Evolutionary conservation across 2,113 vertebrate genomes (phyloP), one percentile per base, ranked within the genome.

Genomic region (Antennarius striatus): DNA sequence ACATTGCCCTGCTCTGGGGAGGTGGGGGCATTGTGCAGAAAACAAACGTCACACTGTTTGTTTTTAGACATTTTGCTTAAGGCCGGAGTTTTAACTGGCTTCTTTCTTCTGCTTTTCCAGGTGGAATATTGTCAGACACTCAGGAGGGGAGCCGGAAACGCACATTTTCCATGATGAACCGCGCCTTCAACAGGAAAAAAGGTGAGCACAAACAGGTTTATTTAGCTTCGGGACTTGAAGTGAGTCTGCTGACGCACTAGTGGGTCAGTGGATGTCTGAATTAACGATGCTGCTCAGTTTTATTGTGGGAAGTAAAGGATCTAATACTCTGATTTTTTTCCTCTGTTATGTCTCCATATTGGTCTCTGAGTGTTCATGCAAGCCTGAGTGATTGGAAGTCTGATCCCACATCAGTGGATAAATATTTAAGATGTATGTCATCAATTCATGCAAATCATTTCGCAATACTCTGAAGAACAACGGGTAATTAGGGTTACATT

Each of bases 141-240:
- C 77, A 55, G 71, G 65, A 77, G 81, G 71, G 51, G 55, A 59
- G 65, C 77, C 51, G 22, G 57, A 83, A 56, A 82, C 82, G 4
- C 79, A 80, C 71, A 40, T 73, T 88, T 90, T 89, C 82, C 94
- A 95, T 87, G 90, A 97, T 97, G 95, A 97, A 96, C 77, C 95
- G 95, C 68, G 94, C 95, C 81, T 97, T 97, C 89, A 96, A 94
- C 91, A 93, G 95, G 80, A 97, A 97, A 88, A 97, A 95, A 94
- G 95, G 95, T 97, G 84, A 90, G 85, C 72, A 56, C 22, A 56
- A 6, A 66, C 3, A 56, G 11, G 51, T 40, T 30, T 8, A 50
- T 77, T 48, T 29, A 55, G 45, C 12, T 53, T 11, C 15, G 10
- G 39, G 53, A 51, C 52, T 54, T 6, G 14, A 54, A 30, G 29